Evolutionary conservation across 53 echinoderm and acorn worm genomes (phyloP).

Genomic region (Holothuria scabra): DNA sequence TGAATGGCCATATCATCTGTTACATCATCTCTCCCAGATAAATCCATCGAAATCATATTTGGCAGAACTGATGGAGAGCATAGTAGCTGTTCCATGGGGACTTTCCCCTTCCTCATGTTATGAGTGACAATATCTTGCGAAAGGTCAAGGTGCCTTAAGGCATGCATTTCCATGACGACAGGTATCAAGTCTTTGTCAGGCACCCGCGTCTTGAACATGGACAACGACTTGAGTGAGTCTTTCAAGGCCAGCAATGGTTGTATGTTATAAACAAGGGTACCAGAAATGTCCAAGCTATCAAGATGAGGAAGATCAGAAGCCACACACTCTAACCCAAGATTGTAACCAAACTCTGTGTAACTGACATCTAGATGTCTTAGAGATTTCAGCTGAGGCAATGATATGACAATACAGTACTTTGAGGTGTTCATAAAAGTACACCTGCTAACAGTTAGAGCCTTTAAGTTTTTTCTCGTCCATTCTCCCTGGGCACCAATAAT

Average conservation of each 20-base stretch:
- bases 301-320: conserved; percentile 76
- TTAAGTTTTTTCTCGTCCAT: conserved; percentile 88
- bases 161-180: conserved; percentile 66
- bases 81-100: conserved; percentile 60
- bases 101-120: conserved; percentile 40
- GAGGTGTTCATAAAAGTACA: conserved; percentile 92
- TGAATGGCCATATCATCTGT: conserved; percentile 60
- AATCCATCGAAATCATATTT: conserved; percentile 80
- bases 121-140: conserved; percentile 84
- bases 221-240: conserved; percentile 73
- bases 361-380: conserved; percentile 89
- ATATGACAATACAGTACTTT: conserved; percentile 97
- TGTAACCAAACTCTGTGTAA: conserved; percentile 96
- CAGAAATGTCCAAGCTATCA: conserved; percentile 93
- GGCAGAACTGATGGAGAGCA: conserved; percentile 59
- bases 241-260: conserved; percentile 75
- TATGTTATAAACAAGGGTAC: conserved; percentile 86
- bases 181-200: conserved; percentile 91
- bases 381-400: conserved; percentile 82
- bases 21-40: conserved; percentile 89
- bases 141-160: conserved; percentile 82
- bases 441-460: conserved; percentile 81
- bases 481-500: conserved; percentile 95
- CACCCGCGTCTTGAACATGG: conserved; percentile 91
- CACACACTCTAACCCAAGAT: conserved; percentile 87